Base-by-base conservation (phyloP, 2,113 vertebrate species). In the Orycteropus afer region DNA sequence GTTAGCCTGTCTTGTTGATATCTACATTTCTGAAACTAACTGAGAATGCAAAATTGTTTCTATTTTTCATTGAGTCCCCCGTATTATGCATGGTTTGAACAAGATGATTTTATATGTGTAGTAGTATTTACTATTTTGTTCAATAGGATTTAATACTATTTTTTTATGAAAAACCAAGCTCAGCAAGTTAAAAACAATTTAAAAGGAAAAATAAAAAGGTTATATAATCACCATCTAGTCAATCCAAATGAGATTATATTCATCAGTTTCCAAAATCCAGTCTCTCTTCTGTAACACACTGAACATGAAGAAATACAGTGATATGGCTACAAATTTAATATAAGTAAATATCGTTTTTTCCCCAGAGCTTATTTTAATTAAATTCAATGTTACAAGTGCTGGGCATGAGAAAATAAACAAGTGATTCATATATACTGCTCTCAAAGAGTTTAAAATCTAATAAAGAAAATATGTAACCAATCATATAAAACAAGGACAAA, bases 381-480 rank as follows among this genome's bases (percentile, higher is more conserved):
- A 90, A 14, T 34, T 27, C 20, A 83, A 61, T 25, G 6, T 51
- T 79, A 49, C 4, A 95, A 86, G 40, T 90, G 13, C 13, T 71
- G 40, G n/a, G 0, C 27, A 55, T 61, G 20, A 84, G 57, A 81
- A 93, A 95, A 61, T 5, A 84, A 32, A 13, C 6, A 49, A 49
- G 11, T 55, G 53, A 47, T 79, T 78, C 18, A 12, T 20, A 65
- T 37, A 25, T n/a, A 34, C 13, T 74, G 81, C 25, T 91, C 51
- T 71, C 55, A 20, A 29, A 81, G 32, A 87, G 10, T 25, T 84
- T 81, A 84, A 96, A 94, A 74, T 57, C 27, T 91, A 61, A 61
- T 34, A 29, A 51, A 94, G 11, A 80, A 90, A 81, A 96, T 2
- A 11, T 51, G 47, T 22, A 61, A 11, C 3, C 37, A 69, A n/a